phyloP scores from a whole-genome alignment of 1,140 invertebrate genomes.

The Oryctes rhinoceros region DNA sequence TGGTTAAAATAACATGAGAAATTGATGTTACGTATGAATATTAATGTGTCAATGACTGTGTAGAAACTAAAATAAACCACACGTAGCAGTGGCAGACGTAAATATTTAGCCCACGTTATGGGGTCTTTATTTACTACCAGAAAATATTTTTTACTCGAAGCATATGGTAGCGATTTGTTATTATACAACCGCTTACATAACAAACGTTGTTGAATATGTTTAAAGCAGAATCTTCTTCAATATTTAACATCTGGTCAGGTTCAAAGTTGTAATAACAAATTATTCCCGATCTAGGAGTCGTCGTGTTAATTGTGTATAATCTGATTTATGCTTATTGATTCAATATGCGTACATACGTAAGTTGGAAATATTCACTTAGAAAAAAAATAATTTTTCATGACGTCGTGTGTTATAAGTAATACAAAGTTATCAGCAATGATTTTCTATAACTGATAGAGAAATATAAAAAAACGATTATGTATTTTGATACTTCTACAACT shows the following conservation, averaged over 20 bases:
- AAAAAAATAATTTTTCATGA: too few species aligned
- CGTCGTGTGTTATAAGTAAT: too few species aligned
- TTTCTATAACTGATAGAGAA: too few species aligned
- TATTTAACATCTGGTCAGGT: background rate
- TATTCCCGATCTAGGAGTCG: background rate
- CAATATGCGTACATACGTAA: too few species aligned
- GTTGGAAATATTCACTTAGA: too few species aligned
- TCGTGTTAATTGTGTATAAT: background rate
- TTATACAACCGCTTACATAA: conserved; percentile 7
- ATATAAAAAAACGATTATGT: too few species aligned
- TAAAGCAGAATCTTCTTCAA: background rate
- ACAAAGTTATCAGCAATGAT: too few species aligned
- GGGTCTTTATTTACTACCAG: conserved; percentile 22
- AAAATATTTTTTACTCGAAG: conserved; percentile 11
- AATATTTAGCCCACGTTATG: conserved; percentile 25
- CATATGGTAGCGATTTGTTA: background rate
- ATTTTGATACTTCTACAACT: too few species aligned
- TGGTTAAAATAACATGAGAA: conserved; percentile 39
- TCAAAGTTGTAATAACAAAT: conserved; percentile 7
- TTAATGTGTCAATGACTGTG: conserved; percentile 17
- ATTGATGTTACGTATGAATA: conserved; percentile 36
- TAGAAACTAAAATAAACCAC: conserved; percentile 23
- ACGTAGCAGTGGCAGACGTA: conserved; percentile 19
- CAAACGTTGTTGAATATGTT: background rate
- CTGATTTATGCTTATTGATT: too few species aligned